Conservation (phyloP, 2,888 invertebrate species). For the Cynaeus angustus region DNA sequence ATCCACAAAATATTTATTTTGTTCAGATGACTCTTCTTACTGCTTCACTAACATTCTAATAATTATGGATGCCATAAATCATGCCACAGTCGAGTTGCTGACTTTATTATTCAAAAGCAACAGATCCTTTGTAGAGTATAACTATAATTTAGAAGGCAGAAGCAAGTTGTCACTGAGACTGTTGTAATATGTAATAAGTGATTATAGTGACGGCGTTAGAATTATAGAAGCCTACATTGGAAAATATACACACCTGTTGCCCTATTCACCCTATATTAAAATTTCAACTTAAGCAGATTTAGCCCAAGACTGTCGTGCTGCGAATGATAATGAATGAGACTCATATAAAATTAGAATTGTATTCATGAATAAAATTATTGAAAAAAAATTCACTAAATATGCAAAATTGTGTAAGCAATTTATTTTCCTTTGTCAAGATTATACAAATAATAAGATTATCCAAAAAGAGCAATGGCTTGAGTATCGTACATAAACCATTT, state of each 20-base stretch:
- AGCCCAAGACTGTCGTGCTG: too few species aligned
- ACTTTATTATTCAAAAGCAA: slow-evolving; percentile 19
- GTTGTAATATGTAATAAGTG: slow-evolving; percentile 28
- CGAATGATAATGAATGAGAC: not conserved
- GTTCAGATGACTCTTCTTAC: not conserved
- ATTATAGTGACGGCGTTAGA: slow-evolving; percentile 23
- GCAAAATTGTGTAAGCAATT: too few species aligned
- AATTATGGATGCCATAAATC: slow-evolving; percentile 2
- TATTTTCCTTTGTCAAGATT: too few species aligned
- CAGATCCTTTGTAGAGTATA: not conserved
- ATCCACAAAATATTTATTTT: not conserved
- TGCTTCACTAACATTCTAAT: too few species aligned
- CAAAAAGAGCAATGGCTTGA: too few species aligned
- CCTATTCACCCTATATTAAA: not conserved
- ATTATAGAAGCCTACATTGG: slow-evolving; percentile 15
- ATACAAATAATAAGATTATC: too few species aligned
- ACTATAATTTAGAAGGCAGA: slow-evolving; percentile 11
- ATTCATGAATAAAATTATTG: too few species aligned
- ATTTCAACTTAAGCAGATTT: not conserved
- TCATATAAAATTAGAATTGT: too few species aligned
- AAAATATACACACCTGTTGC: slow-evolving; percentile 46
- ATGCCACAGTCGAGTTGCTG: not conserved
- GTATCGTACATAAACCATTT: too few species aligned
- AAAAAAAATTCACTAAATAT: too few species aligned
- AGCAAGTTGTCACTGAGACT: slow-evolving; percentile 20